Conservation (phyloP, 1,140 invertebrate species). For the Lepidurus arcticus region DNA sequence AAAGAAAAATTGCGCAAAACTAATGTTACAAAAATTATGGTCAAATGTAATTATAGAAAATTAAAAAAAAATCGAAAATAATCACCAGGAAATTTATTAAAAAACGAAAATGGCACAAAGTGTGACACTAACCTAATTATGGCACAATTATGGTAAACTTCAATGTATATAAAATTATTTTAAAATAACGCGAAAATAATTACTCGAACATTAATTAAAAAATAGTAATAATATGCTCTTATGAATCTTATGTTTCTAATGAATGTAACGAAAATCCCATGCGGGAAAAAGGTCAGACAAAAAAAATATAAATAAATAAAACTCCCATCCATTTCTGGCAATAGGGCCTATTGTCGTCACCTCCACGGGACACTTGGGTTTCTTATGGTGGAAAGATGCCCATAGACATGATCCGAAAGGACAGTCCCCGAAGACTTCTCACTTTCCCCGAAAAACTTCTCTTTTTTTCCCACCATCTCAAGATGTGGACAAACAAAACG, state of each 20-base stretch:
- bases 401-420: background rate
- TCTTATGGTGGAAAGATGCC: background rate
- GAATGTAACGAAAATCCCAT: background rate
- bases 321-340: background rate
- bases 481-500: conserved; percentile 6
- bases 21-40: too few species aligned
- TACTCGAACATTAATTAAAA: too few species aligned
- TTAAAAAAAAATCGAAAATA: too few species aligned
- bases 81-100: too few species aligned
- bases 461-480: conserved; percentile 3
- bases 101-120: too few species aligned
- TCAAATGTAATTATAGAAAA: too few species aligned
- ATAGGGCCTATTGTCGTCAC: background rate
- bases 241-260: background rate
- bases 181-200: too few species aligned
- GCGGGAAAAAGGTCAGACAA: background rate
- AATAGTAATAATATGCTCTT: too few species aligned
- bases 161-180: too few species aligned
- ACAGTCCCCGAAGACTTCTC: conserved; percentile 7
- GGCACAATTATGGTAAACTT: too few species aligned
- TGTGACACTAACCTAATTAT: too few species aligned
- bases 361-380: background rate
- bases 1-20: too few species aligned
- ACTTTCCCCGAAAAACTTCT: background rate
- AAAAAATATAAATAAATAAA: conserved; percentile 4